phyloP scores from a whole-genome alignment of 2,113 vertebrate species.

The Sorex fumeus region DNA sequence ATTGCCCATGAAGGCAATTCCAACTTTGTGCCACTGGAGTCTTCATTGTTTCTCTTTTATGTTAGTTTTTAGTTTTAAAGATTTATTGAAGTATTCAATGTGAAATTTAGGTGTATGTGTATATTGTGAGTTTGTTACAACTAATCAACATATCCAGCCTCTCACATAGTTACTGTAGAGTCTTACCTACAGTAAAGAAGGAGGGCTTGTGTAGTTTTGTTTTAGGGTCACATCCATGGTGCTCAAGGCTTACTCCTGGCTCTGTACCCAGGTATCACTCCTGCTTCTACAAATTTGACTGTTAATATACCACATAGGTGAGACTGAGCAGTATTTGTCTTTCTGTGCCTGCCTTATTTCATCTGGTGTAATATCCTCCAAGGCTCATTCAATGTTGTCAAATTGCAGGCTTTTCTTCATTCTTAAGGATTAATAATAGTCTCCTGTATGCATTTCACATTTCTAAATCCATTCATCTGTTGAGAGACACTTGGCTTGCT shows the following conservation, averaged over 20 bases:
- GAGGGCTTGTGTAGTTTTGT: too few species aligned
- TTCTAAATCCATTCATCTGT: not conserved
- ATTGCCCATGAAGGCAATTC: not conserved
- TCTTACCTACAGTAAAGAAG: too few species aligned
- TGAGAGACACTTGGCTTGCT: not conserved
- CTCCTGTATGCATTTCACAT: not conserved
- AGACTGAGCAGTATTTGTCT: not conserved
- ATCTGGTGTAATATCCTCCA: not conserved
- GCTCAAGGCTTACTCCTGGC: too few species aligned
- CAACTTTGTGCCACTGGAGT: not conserved
- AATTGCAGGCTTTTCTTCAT: not conserved
- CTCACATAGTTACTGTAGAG: not conserved
- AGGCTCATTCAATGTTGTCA: not conserved
- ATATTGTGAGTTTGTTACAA: not conserved
- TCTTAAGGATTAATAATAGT: constrained; percentile 17
- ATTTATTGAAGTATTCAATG: not conserved
- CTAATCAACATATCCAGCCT: not conserved
- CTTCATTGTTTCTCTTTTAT: not conserved
- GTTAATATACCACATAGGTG: not conserved
- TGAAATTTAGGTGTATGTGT: not conserved
- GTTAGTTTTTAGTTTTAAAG: not conserved
- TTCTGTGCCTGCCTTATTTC: constrained; percentile 12
- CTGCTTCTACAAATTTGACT: not conserved
- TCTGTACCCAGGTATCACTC: too few species aligned
- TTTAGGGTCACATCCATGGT: too few species aligned